Conservation (phyloP, 2,888 invertebrate species). For the Drosophila histrio region DNA sequence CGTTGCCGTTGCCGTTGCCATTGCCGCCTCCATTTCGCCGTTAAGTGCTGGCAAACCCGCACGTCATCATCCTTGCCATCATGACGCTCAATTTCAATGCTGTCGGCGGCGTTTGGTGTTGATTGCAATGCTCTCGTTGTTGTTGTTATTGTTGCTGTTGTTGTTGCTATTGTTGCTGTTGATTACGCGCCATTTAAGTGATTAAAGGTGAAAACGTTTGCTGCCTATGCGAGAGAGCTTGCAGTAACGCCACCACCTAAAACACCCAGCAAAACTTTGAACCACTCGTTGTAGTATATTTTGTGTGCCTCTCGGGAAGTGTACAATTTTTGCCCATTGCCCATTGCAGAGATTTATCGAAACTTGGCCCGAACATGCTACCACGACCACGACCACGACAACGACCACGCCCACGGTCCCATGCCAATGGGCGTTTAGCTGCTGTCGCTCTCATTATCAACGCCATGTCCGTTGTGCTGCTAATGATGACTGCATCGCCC, state of each 20-base stretch:
- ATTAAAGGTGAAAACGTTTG: constrained; percentile 75
- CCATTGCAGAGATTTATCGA: constrained; percentile 62
- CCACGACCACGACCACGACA: constrained; percentile 21
- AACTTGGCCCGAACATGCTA: constrained; percentile 32
- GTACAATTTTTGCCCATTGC: constrained; percentile 53
- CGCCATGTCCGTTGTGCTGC: constrained; percentile 51
- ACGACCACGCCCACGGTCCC: constrained; percentile 4
- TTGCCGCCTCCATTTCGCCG: constrained; percentile 48
- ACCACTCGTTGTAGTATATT: not conserved
- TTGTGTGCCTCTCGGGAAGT: constrained; percentile 13
- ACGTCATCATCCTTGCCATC: constrained; percentile 65
- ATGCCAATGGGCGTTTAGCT: constrained; percentile 34
- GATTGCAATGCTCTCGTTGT: constrained; percentile 61
- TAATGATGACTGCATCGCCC: constrained; percentile 74
- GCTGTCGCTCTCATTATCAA: constrained; percentile 56
- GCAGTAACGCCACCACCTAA: constrained; percentile 19
- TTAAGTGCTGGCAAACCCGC: constrained; percentile 72
- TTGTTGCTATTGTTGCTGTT: constrained; percentile 44
- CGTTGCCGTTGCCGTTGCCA: constrained; percentile 17
- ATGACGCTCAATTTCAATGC: constrained; percentile 71
- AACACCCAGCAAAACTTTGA: not conserved
- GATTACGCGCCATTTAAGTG: constrained; percentile 79
- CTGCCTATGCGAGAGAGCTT: not conserved
- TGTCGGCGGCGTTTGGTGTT: constrained; percentile 64
- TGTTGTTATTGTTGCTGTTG: constrained; percentile 29